Base-by-base conservation (phyloP, 2,888 invertebrate species). In the Serrognathus titanus region DNA sequence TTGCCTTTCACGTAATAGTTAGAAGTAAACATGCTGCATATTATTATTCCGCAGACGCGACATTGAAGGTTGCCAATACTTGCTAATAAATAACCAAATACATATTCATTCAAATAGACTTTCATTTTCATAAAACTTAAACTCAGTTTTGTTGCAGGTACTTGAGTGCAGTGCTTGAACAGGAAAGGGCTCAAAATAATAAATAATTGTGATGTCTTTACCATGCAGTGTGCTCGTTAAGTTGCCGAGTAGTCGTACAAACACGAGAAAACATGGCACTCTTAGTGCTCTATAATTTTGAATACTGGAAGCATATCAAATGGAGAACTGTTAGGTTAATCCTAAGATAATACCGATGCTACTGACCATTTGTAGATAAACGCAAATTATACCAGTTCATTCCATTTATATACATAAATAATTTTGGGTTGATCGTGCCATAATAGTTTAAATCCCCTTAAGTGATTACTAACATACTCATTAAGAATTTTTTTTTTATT, bases 231-330 rank as follows among this genome's bases (percentile, higher is more conserved):
- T 41, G 51, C 48, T 47, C 38, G 55, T 55, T 49, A 50, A 55
- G 41, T 55, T 55, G 24, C 24, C 31, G 24, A 38, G 37, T 48
- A 35, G 10, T 24, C 31, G 35, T 36, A 12, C 36, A n/a, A 48
- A 48, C 12, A 43, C 35, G 7, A 48, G 12, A 48, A 48, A 48
- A 48, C 48, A 48, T 48, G 48, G 48, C 31, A 48, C 11, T 48
- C 12, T 43, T 16, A 11, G 43, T 43, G 12, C 43, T 24, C 41
- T 50, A 51, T 58, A 55, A 74, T 63, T 82, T 83, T 78, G 86
- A 86, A 80, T 85, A 87, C 82, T 88, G 88, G 87, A 88, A 88
- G 79, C 88, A 89, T 82, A 86, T 85, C 82, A 88, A 88, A 85
- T 88, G 88, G 88, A 86, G 88, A 80, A 82, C 81, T 75, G 80